Evolutionary conservation across 2,113 vertebrate species (phyloP).

Genomic region (rat (Rattus norvegicus)): GRCr8 NC_086024.1:77810501-77811000

Average conservation of each 20-base stretch:
- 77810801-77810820: not conserved
- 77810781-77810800: not conserved
- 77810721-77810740: not conserved
- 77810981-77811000: not conserved
- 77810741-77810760: not conserved
- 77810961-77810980: not conserved
- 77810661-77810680: not conserved
- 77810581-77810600: not conserved
- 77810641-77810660: not conserved
- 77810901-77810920: not conserved
- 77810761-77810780: not conserved
- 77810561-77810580: not conserved
- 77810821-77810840: not conserved
- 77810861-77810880: not conserved
- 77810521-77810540: not conserved
- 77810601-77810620: no score
- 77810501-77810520: not conserved
- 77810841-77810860: not conserved
- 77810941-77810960: not conserved
- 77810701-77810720: not conserved
- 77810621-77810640: not conserved
- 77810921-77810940: not conserved
- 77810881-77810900: not conserved
- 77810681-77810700: not conserved
- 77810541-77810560: not conserved